Base-by-base conservation (phyloP, 2,113 vertebrate genomes). In the Apteryx mantelli region DNA sequence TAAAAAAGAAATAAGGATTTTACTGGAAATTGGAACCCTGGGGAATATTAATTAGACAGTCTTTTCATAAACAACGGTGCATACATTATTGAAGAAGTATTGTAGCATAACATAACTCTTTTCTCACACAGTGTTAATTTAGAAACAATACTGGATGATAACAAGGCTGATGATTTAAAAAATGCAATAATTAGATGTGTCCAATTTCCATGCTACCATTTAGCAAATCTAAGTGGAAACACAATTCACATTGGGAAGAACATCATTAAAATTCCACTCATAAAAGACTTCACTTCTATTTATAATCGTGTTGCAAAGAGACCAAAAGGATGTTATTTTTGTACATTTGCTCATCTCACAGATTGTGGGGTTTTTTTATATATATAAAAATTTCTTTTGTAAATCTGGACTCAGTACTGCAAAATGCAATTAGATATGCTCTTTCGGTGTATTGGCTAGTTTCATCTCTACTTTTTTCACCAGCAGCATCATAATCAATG, bases 261-360 rank as follows among this genome's bases (percentile, higher is more conserved):
- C 28, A 55, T 87, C 78, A 89, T 84, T 93, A 90, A 95, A 81
- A 89, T 96, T 87, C 88, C 69, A 68, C 78, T 80, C 58, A 18
- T 53, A 58, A 81, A 92, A 88, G 32, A 22, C 53, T 78, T 82
- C 55, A n/a, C 19, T 81, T 77, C 78, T 78, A 78, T 88, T 92
- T 85, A 87, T 84, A 84, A 74, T 40, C 58, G 28, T 4, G 19
- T 58, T 48, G 55, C 60, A 74, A 53, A 76, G 42, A 73, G 53
- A 87, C 42, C 0, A 0, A 68, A 73, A 76, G 52, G 78, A 74
- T 60, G 73, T 7, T 80, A 24, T 24, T 60, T 77, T 42, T 60
- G 38, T 64, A 13, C 4, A 1, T 74, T 92, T 80, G 22, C 64
- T 92, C 70, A 52, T 65, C 48, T 81, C 21, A 32, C 28, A 20